Evolutionary conservation across 2,113 vertebrate species (phyloP).

Genomic region (Ctenomys sociabilis): DNA sequence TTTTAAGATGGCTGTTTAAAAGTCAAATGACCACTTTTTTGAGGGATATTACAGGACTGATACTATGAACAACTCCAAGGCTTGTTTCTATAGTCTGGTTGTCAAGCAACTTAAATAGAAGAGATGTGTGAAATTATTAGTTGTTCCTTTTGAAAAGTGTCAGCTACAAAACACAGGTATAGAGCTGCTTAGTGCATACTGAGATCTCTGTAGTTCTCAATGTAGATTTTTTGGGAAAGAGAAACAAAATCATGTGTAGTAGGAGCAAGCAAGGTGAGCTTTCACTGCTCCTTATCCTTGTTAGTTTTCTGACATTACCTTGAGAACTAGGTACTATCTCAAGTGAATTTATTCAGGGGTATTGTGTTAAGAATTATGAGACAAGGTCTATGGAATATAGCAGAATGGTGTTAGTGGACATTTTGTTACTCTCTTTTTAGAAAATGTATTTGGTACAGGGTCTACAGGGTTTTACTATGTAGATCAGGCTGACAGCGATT

Average conservation of each 20-base stretch:
- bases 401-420: not conserved
- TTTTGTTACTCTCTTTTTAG: slow-evolving; percentile 10
- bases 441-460: no score
- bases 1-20: slow-evolving; percentile 60
- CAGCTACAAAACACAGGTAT: slow-evolving; percentile 68
- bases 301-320: slow-evolving; percentile 52
- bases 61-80: slow-evolving; percentile 49
- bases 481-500: no score
- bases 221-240: not conserved
- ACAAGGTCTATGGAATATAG: not conserved
- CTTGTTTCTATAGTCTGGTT: slow-evolving; percentile 73
- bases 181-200: slow-evolving; percentile 16
- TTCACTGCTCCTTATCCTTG: slow-evolving; percentile 28
- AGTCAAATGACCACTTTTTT: slow-evolving; percentile 52
- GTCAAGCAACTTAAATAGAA: slow-evolving; percentile 72
- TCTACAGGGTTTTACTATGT: no score
- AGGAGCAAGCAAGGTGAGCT: slow-evolving; percentile 9
- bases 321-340: slow-evolving; percentile 32
- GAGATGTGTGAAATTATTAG: slow-evolving; percentile 62
- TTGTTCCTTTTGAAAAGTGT: slow-evolving; percentile 59
- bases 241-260: slow-evolving; percentile 19
- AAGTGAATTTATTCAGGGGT: slow-evolving; percentile 3
- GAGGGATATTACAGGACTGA: slow-evolving; percentile 41
- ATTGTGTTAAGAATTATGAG: slow-evolving; percentile 19
- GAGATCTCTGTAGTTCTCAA: slow-evolving; percentile 47